Conservation (phyloP, 2,797 vertebrate species). For the Prunella strophiata region DNA sequence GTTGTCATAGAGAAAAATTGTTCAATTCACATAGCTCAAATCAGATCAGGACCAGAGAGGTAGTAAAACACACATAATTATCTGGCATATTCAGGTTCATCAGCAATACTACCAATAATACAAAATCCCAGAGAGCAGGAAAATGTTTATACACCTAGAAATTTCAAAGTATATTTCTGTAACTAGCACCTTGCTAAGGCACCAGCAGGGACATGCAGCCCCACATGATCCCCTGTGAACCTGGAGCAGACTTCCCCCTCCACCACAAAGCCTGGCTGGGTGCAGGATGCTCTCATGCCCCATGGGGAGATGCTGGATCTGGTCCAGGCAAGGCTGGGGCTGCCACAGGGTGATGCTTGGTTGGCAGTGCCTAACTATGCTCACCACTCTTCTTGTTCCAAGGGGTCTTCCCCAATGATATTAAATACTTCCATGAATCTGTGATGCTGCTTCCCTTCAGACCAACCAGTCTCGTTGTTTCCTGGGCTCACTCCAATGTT, state of each 20-base stretch:
- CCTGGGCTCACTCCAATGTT: not conserved
- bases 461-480: fast-evolving
- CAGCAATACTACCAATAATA: not conserved
- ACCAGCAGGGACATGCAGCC: fast-evolving
- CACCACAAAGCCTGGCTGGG: not conserved
- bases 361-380: not conserved
- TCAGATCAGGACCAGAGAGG: not conserved
- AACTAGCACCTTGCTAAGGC: fast-evolving
- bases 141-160: not conserved
- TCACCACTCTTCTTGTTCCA: not conserved
- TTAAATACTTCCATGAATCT: not conserved
- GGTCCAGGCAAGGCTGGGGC: not conserved
- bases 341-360: not conserved
- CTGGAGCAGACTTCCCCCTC: not conserved
- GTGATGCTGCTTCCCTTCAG: not conserved
- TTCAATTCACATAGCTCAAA: not conserved
- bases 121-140: not conserved
- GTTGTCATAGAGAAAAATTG: not conserved
- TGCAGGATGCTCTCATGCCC: not conserved
- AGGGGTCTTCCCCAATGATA: not conserved
- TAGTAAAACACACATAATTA: not conserved
- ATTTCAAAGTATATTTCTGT: not conserved
- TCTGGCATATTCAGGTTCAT: not conserved
- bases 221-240: not conserved
- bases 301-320: not conserved